Base-by-base conservation (phyloP, 2,888 invertebrate genomes). In the Trypoxylon attenuatum region DNA sequence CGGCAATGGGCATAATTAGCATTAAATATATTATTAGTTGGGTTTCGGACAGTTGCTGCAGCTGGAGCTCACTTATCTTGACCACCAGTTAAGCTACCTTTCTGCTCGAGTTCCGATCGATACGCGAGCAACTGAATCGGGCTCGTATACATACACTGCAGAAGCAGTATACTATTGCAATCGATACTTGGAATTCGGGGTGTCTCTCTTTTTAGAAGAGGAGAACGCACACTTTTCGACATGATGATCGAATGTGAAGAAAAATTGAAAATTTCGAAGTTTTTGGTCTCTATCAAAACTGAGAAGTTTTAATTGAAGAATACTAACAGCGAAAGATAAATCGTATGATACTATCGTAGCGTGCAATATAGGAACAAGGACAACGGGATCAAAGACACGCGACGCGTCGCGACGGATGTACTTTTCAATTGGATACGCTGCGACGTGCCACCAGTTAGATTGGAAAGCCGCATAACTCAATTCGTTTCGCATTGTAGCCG, bases 11-110 rank as follows among this genome's bases (percentile, higher is more conserved):
- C 58, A 65, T 64, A 65, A 66, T 65, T 65, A 58, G 45, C 58
- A 65, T 66, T 66, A 65, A 65, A 65, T 59, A 49, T 59, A 58
- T 67, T 67, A 67, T 67, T 67, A 59, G 39, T 27, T 29, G 57
- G 19, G 53, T 56, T 66, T 65, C 56, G 57, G 65, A 42, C 42
- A 16, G 16, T 18, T 13, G 56, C 33, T 13, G 55, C 65, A 56
- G 51, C 65, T 57, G 65, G 65, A 8, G n/a, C 25, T 43, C 23
- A 13, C 10, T 21, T 56, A 50, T 56, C 21, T 18, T 13, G 21
- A 25, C 16, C n/a, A n/a, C n/a, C n/a, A n/a, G n/a, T n/a, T n/a
- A n/a, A n/a, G n/a, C n/a, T n/a, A n/a, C n/a, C n/a, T n/a, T 13
- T 33, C 13, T 13, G 33, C 33, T 33, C 33, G 10, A 33, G n/a